Evolutionary conservation across 2,888 invertebrate genomes (phyloP).

Genomic region (Leucania comma): DNA sequence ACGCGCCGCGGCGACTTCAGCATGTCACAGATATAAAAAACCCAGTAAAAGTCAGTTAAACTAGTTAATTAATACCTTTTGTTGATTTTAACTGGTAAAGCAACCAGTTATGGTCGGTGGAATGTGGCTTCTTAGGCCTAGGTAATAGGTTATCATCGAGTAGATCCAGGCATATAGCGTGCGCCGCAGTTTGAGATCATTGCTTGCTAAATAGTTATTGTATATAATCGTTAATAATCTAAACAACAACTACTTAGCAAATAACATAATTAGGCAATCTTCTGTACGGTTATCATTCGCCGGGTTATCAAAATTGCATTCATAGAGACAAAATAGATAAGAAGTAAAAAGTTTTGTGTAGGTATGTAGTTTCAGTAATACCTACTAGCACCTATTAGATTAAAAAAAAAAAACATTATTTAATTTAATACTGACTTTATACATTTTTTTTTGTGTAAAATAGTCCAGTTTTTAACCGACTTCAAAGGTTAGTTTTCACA

Average conservation of each 20-base stretch:
- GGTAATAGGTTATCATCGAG: conserved; percentile 44
- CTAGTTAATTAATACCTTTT: conserved; percentile 7
- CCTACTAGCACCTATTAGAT: background rate
- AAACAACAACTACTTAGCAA: too few relatives aligned
- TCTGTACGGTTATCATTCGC: background rate
- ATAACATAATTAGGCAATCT: conserved; percentile 21
- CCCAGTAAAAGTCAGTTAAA: background rate
- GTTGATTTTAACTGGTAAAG: background rate
- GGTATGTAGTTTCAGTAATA: background rate
- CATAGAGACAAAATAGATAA: background rate
- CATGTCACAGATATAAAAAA: background rate
- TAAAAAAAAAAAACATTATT: too few relatives aligned
- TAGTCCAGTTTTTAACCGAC: background rate
- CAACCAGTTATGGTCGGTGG: conserved; percentile 36
- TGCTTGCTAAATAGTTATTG: conserved; percentile 28
- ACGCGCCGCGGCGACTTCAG: too few relatives aligned
- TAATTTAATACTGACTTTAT: background rate
- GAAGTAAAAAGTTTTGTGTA: background rate
- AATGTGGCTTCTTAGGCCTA: conserved; percentile 16
- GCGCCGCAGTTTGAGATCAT: conserved; percentile 45
- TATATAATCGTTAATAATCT: too few relatives aligned
- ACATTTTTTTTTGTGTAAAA: background rate
- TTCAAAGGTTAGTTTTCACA: too few relatives aligned
- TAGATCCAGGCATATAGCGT: conserved; percentile 17
- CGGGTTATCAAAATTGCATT: conserved; percentile 14